A percentile compares a stretch with the other conserved stretches of the same genome.
Conservation (phyloP, 2,113 vertebrate species). For the Tenebrosternarchus preto region DNA sequence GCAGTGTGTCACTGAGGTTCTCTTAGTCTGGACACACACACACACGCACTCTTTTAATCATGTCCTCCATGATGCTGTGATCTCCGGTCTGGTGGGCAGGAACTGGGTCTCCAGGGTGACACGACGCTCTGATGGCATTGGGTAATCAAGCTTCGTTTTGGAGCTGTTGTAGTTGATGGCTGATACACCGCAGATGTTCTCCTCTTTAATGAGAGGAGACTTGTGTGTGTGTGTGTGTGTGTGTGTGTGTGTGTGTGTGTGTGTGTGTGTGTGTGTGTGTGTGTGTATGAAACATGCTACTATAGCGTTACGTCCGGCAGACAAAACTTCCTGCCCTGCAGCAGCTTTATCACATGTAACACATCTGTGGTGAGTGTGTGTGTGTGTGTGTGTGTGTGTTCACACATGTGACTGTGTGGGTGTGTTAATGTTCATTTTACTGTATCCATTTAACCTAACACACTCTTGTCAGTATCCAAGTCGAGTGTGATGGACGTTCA, state of each 20-base stretch:
- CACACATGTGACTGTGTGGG: not conserved
- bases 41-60: too few species aligned
- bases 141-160: too few species aligned
- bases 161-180: too few species aligned
- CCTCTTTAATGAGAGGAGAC: too few species aligned
- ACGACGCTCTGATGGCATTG: not conserved
- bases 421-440: not conserved
- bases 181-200: too few species aligned
- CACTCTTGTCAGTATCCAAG: slow-evolving; percentile 9
- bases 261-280: not conserved
- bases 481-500: not conserved
- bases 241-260: not conserved
- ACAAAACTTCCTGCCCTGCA: too few species aligned
- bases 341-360: not conserved
- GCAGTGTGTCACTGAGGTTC: slow-evolving; percentile 14
- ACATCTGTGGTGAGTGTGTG: not conserved
- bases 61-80: too few species aligned
- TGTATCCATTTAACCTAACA: slow-evolving; percentile 6
- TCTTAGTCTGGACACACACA: not conserved
- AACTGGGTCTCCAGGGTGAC: too few species aligned
- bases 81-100: too few species aligned
- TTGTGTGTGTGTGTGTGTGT: not conserved
- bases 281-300: too few species aligned
- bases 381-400: slow-evolving; percentile 5
- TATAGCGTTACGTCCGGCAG: too few species aligned